Percentiles rank a stretch among this genome's conserved stretches.
Conservation (phyloP, 2,113 vertebrate species). For the Aptenodytes forsteri region DNA sequence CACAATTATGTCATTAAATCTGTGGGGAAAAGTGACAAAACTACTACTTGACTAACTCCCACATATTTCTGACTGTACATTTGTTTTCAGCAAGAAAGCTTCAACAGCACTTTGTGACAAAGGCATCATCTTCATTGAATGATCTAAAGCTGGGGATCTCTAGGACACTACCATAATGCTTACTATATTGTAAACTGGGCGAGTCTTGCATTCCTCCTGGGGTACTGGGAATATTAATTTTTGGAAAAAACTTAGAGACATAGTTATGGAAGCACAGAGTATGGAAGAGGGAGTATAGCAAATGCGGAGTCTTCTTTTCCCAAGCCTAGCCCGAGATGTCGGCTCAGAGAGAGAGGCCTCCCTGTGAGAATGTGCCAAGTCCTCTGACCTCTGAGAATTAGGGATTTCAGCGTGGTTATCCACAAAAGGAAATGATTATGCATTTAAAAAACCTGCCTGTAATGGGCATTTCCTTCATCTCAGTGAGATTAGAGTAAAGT, state of each 20-base stretch:
- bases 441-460: neutral
- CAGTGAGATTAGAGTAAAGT: neutral
- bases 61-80: neutral
- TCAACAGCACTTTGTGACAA: neutral
- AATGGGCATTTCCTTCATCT: neutral
- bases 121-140: neutral
- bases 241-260: neutral
- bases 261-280: neutral
- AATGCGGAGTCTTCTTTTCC: neutral
- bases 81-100: neutral
- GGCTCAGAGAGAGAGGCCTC: neutral
- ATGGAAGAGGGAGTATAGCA: neutral
- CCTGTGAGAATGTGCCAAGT: neutral
- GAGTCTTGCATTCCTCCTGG: neutral
- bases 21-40: neutral
- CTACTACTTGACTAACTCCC: neutral
- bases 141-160: neutral
- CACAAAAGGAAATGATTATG: conserved; percentile 6
- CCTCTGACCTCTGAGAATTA: neutral
- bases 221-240: neutral
- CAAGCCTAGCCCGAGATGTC: neutral
- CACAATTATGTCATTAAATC: neutral
- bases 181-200: neutral
- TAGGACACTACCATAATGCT: neutral
- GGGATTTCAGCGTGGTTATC: neutral